Evolutionary conservation across 1,140 invertebrate species (phyloP), one percentile per base, ranked within the genome.

Genomic region (Coenobita brevimanus): DNA sequence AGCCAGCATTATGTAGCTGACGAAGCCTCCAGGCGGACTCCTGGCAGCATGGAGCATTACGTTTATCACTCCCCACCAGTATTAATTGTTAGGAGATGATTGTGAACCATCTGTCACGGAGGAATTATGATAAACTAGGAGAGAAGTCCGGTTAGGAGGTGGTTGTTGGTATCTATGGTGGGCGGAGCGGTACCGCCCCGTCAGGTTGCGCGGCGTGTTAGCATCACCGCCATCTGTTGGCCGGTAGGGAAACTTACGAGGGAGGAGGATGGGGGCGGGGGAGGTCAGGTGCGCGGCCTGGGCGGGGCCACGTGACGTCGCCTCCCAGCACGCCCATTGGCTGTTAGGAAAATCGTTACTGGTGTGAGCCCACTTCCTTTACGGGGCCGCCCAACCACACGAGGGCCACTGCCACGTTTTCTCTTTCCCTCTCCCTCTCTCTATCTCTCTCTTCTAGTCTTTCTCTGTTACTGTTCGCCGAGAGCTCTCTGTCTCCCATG

Each of bases 141-240:
- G 15, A 81, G 76, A 87, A 87, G 50, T 80, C 33, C 30, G 21
- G 17, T 64, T 6, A 2, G 8, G 30, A 54, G 60, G 76, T 24
- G 46, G 30, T 43, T 15, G 43, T n/a, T 57, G 81, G 81, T 13
- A 71, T 60, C 30, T 46, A n/a, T 33, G 24, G 64, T 64, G 36
- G 82, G 84, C 60, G 76, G 76, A 57, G 82, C 43, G 41, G 27
- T n/a, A 15, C 24, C 36, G 76, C 30, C 3, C 43, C 62, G 64
- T 46, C 76, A 57, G 84, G 41, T 87, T 71, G 62, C 64, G 76
- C 84, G 76, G 76, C 75, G 84, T 79, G 84, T 87, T 87, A 87
- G 84, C 84, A 87, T 87, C 84, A 87, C 84, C 84, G 84, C 84
- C 84, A 87, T 87, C 84, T 87, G 84, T 87, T 87, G 84, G 84